Evolutionary conservation across 1,140 invertebrate species (phyloP).

Genomic region (Palaemon carinicauda): DNA sequence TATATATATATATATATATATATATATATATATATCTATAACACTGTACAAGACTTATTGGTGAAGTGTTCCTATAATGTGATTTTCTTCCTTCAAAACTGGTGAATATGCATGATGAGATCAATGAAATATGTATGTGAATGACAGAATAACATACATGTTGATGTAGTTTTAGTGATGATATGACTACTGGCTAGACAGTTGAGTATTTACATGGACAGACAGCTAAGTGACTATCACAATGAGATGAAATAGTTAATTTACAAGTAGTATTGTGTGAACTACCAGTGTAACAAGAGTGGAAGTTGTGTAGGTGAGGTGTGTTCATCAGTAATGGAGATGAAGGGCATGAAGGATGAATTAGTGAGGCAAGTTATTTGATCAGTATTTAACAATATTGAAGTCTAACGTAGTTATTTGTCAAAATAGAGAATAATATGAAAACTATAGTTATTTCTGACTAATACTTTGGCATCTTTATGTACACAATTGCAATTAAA

Average conservation of each 20-base stretch:
- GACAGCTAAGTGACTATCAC: neutral
- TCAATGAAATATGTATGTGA: neutral
- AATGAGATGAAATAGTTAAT: neutral
- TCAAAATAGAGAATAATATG: too few species aligned
- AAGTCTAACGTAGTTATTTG: too few species aligned
- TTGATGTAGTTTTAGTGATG: neutral
- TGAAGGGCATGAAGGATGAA: neutral
- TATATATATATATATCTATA: too few species aligned
- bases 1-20: too few species aligned
- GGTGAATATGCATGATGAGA: too few species aligned
- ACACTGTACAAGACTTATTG: too few species aligned
- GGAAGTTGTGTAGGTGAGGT: neutral
- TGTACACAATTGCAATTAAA: too few species aligned
- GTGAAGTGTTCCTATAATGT: too few species aligned
- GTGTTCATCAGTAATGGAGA: neutral
- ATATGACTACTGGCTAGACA: neutral
- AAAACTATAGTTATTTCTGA: too few species aligned
- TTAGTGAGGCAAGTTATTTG: neutral
- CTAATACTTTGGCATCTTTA: too few species aligned
- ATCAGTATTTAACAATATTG: too few species aligned
- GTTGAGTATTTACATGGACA: slow-evolving; percentile 16
- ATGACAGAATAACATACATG: neutral
- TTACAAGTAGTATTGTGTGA: neutral
- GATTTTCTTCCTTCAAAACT: too few species aligned
- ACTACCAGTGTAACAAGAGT: neutral